A percentile compares a stretch with the other conserved stretches of the same genome.
Conservation (phyloP, 2,113 vertebrate species). For the Mungos mungo region DNA sequence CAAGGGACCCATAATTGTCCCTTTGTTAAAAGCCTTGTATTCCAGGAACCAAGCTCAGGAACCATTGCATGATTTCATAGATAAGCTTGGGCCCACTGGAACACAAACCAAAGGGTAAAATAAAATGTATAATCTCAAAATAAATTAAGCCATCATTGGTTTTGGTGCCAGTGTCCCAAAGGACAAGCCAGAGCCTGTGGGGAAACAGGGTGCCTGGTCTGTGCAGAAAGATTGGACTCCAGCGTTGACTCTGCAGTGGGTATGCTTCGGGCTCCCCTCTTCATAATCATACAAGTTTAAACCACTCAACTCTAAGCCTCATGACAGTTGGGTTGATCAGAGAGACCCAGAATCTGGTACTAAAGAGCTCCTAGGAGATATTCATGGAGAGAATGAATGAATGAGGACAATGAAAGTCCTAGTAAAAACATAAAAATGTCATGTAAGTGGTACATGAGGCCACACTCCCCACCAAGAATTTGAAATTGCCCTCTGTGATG, state of each 20-base stretch:
- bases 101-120: slow-evolving; percentile 8
- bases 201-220: background rate
- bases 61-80: background rate
- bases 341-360: background rate
- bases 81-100: background rate
- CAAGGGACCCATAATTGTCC: background rate
- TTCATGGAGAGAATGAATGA: background rate
- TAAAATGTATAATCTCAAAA: slow-evolving; percentile 3
- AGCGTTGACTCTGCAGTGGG: background rate
- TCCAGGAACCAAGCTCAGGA: background rate
- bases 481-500: background rate
- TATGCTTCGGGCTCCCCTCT: background rate
- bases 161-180: background rate
- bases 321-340: background rate
- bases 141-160: background rate
- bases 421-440: background rate
- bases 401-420: background rate
- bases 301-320: background rate
- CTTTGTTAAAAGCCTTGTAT: background rate
- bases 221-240: background rate
- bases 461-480: background rate
- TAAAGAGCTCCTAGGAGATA: background rate
- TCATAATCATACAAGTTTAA: background rate
- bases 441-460: background rate
- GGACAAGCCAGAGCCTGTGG: background rate